Evolutionary conservation across 2,113 vertebrate species (phyloP).

Genomic region (Phalacrocorax pelagicus): DNA sequence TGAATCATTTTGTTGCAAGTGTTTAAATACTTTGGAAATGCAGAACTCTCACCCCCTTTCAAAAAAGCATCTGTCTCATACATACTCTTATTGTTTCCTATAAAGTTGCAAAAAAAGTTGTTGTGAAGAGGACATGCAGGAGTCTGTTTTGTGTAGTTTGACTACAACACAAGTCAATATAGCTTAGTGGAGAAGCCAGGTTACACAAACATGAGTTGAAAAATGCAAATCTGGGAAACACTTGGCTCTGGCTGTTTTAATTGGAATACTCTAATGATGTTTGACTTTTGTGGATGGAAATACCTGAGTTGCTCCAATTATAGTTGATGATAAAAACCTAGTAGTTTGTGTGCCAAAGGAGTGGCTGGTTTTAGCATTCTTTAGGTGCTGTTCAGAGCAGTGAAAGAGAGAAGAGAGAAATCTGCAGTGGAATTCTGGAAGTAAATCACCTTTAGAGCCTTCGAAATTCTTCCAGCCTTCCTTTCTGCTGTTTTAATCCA

Average conservation of each 20-base stretch:
- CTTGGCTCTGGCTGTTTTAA: not conserved
- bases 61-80: not conserved
- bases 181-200: not conserved
- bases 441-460: not conserved
- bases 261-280: not conserved
- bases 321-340: not conserved
- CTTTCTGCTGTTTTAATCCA: not conserved
- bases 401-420: not conserved
- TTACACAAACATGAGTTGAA: not conserved
- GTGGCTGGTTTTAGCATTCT: not conserved
- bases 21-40: not conserved
- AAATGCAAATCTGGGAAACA: not conserved
- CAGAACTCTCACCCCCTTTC: not conserved
- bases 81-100: not conserved
- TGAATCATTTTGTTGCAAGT: not conserved
- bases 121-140: not conserved
- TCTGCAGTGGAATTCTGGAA: not conserved
- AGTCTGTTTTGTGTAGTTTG: not conserved
- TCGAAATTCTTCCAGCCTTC: not conserved
- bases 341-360: not conserved
- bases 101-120: not conserved
- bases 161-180: not conserved
- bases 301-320: not conserved
- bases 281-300: not conserved
- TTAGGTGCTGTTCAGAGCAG: not conserved